Evolutionary conservation across 2,113 vertebrate species (phyloP).

Genomic region (Mus spicilegus): DNA sequence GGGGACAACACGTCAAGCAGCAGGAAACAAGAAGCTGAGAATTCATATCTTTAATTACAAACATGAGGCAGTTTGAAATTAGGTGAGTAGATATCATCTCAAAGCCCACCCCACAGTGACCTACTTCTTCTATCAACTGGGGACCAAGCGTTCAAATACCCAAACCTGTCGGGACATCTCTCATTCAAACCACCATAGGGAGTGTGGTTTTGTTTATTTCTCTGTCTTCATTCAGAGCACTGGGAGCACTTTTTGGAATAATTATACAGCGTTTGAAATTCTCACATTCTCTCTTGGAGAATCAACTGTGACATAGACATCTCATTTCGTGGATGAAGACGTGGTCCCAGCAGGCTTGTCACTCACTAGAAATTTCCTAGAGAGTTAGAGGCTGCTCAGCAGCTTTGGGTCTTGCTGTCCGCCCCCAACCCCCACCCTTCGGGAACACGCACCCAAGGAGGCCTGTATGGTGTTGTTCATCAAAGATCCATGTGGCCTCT

Average conservation of each 20-base stretch:
- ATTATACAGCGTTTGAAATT: not conserved
- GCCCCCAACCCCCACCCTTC: not conserved
- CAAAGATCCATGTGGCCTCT: not conserved
- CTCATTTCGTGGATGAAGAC: not conserved
- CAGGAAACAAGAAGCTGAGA: not conserved
- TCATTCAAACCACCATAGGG: not conserved
- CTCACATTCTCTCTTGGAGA: not conserved
- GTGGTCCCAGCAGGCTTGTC: not conserved
- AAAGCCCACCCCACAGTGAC: not conserved
- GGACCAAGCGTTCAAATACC: not conserved
- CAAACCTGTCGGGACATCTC: not conserved
- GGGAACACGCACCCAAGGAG: not conserved
- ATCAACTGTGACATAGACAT: not conserved
- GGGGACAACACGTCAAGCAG: not conserved
- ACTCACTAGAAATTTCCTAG: slow-evolving; percentile 10
- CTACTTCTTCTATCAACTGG: not conserved
- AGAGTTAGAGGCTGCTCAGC: not conserved
- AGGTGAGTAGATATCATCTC: not conserved
- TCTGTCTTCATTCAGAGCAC: not conserved
- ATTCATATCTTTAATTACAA: not conserved
- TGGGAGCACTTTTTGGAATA: slow-evolving; percentile 1
- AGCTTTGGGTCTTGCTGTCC: not conserved
- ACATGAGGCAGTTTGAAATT: not conserved
- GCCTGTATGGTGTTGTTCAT: not conserved
- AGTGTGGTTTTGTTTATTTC: not conserved